Conservation (phyloP, 2,113 vertebrate species). For the Rhabdomys dilectus region DNA sequence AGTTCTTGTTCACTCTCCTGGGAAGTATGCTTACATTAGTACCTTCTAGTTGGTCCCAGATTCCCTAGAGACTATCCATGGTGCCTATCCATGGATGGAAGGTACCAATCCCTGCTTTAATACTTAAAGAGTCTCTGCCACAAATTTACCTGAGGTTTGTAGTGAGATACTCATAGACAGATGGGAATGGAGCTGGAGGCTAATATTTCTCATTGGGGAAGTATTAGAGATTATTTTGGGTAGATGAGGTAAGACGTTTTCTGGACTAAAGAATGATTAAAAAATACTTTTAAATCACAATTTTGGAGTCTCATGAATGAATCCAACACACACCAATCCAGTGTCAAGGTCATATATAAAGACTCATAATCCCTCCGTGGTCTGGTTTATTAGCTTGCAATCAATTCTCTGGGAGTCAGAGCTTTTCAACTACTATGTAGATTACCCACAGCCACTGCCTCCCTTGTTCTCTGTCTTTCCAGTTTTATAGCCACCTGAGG, state of each 20-base stretch:
- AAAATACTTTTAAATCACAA: constrained; percentile 42
- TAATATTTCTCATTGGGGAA: not conserved
- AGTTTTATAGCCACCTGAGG: constrained; percentile 77
- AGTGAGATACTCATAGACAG: not conserved
- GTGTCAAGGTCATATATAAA: constrained; percentile 50
- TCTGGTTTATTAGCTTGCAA: constrained; percentile 44
- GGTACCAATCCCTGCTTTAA: constrained; percentile 10
- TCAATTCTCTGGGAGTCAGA: constrained; percentile 67
- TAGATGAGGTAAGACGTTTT: constrained; percentile 9
- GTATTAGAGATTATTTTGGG: not conserved
- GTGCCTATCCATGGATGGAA: not conserved
- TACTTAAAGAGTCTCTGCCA: not conserved
- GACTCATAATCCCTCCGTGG: constrained; percentile 50
- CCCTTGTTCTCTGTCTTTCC: constrained; percentile 44
- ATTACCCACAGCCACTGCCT: constrained; percentile 58
- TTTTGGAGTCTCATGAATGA: constrained; percentile 40
- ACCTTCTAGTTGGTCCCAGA: not conserved
- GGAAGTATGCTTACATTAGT: not conserved
- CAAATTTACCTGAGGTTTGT: not conserved
- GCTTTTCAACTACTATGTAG: constrained; percentile 67
- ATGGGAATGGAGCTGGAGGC: not conserved
- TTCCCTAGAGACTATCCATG: not conserved
- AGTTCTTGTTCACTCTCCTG: not conserved
- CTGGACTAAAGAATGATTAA: constrained; percentile 19
- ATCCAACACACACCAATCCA: not conserved